Evolutionary conservation across 2,888 invertebrate species (phyloP).

Genomic region (Colletes collaris): DNA sequence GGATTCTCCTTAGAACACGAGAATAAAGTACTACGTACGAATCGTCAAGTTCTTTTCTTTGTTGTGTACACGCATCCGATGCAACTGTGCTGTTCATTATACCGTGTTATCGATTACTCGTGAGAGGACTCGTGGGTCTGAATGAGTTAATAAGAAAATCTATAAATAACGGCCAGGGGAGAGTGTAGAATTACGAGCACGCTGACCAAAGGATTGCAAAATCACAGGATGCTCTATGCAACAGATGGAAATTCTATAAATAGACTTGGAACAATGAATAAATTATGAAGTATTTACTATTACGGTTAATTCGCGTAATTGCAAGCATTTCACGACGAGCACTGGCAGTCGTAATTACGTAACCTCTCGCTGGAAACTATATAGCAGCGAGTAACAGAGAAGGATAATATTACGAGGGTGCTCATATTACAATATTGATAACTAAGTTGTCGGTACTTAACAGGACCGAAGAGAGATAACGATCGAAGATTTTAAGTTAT

Average conservation of each 20-base stretch:
- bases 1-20: not conserved
- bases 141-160: constrained; percentile 19
- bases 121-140: not conserved
- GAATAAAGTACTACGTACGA: constrained; percentile 29
- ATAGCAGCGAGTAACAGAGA: not conserved
- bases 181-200: not conserved
- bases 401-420: not conserved
- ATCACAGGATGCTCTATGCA: not conserved
- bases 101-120: constrained; percentile 43
- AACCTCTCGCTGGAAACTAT: not conserved
- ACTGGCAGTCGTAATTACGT: not conserved
- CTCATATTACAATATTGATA: not conserved
- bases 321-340: not conserved
- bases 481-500: not conserved
- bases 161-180: not conserved
- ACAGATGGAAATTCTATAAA: not conserved
- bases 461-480: not conserved
- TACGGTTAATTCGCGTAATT: too few relatives aligned
- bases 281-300: not conserved
- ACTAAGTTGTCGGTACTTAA: not conserved
- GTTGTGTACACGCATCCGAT: not conserved
- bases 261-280: not conserved
- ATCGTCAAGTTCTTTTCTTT: constrained; percentile 1
- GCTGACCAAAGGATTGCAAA: not conserved
- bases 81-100: constrained; percentile 22